Percentiles rank a stretch among this genome's conserved stretches.
Evolutionary conservation across 2,888 invertebrate genomes (phyloP).

Genomic region (Seladonia tumulorum): DNA sequence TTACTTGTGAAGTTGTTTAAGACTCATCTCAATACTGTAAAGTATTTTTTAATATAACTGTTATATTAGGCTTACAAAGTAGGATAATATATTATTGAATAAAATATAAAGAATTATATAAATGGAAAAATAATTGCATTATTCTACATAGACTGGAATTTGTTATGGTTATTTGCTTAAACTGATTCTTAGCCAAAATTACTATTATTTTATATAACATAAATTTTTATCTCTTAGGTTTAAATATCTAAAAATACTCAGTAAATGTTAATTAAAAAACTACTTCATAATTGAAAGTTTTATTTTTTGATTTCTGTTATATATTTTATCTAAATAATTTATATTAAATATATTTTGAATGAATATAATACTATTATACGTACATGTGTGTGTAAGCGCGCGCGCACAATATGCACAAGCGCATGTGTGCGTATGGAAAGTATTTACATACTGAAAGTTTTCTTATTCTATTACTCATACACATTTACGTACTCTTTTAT

Average conservation of each 20-base stretch:
- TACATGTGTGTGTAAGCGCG: not conserved
- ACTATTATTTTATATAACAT: not conserved
- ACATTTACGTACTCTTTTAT: not conserved
- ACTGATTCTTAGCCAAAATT: not conserved
- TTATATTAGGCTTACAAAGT: not conserved
- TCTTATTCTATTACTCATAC: constrained; percentile 3
- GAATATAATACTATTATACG: constrained; percentile 21
- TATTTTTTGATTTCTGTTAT: constrained; percentile 10
- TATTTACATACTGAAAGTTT: constrained; percentile 13
- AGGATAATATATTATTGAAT: not conserved
- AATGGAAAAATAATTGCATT: not conserved
- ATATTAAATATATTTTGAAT: constrained; percentile 14
- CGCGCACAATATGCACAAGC: not conserved
- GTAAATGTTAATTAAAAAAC: constrained; percentile 33
- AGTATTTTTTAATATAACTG: not conserved
- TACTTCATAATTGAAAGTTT: constrained; percentile 17
- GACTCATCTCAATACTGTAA: not conserved
- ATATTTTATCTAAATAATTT: constrained; percentile 27
- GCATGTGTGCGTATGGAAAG: not conserved
- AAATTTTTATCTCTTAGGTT: not conserved
- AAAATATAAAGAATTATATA: not conserved
- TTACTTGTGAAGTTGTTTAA: not conserved
- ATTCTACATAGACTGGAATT: not conserved
- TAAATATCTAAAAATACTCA: constrained; percentile 12
- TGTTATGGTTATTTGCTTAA: not conserved